Evolutionary conservation across 2,888 invertebrate species (phyloP).

Genomic region (Tipula vernalis): DNA sequence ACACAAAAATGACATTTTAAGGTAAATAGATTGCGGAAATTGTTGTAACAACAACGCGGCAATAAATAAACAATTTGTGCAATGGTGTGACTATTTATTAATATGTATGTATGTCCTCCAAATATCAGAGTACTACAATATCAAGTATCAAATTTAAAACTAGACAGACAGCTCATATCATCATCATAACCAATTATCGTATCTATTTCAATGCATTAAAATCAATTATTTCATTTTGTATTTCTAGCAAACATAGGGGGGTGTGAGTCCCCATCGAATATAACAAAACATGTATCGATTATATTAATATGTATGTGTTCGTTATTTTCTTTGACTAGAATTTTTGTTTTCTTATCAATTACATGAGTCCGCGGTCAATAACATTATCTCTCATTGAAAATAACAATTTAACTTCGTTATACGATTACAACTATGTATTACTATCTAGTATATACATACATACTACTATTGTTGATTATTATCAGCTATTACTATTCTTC

Average conservation of each 20-base stretch:
- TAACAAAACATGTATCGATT: background rate
- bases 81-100: too few species aligned
- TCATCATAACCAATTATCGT: background rate
- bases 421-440: background rate
- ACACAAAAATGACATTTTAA: too few species aligned
- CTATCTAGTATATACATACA: background rate
- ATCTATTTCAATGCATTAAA: background rate
- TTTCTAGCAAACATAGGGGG: background rate
- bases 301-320: background rate
- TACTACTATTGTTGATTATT: background rate
- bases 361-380: background rate
- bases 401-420: background rate
- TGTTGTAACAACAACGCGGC: too few species aligned
- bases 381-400: background rate
- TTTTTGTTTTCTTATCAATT: background rate
- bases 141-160: background rate
- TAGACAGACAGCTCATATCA: background rate
- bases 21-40: too few species aligned
- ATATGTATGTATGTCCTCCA: too few species aligned
- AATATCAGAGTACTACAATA: too few species aligned
- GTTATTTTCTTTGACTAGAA: background rate
- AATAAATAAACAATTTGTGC: too few species aligned
- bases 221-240: background rate
- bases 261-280: too few species aligned
- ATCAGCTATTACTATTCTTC: background rate